Percentiles rank a stretch among this genome's conserved stretches.
phyloP scores from a whole-genome alignment of 2,797 vertebrate species.

The Sarcoramphus papa region DNA sequence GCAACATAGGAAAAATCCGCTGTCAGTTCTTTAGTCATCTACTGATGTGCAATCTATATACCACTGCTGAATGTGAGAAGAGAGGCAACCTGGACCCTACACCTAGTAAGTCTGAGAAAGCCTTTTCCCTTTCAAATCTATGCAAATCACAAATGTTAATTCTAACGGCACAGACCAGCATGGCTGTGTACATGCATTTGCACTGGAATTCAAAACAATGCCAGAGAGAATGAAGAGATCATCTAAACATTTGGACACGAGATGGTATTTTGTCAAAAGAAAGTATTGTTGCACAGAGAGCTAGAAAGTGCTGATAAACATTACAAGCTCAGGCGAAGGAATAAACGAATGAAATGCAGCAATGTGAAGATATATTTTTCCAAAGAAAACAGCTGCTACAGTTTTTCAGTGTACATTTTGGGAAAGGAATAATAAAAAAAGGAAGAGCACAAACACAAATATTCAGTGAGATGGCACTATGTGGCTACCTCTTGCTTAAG shows the following conservation, averaged over 20 bases:
- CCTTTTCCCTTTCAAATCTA: neutral
- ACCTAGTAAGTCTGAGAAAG: neutral
- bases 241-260: neutral
- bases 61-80: neutral
- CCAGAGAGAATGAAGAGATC: neutral
- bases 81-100: neutral
- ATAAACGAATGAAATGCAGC: neutral
- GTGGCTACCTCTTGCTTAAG: neutral
- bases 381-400: neutral
- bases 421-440: neutral
- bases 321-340: neutral
- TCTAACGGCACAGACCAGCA: neutral
- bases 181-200: neutral
- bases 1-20: neutral
- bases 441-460: neutral
- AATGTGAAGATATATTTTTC: neutral
- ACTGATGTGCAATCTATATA: neutral
- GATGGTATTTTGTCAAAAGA: neutral
- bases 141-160: neutral
- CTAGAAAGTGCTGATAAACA: neutral
- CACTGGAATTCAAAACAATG: neutral
- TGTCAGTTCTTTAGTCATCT: neutral
- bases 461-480: neutral
- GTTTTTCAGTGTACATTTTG: neutral
- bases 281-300: neutral